These are phyloP conservation scores for Heterohyrax brucei DNA, from an alignment of 2,797 vertebrate species.

Conservation along the genomic window DNA sequence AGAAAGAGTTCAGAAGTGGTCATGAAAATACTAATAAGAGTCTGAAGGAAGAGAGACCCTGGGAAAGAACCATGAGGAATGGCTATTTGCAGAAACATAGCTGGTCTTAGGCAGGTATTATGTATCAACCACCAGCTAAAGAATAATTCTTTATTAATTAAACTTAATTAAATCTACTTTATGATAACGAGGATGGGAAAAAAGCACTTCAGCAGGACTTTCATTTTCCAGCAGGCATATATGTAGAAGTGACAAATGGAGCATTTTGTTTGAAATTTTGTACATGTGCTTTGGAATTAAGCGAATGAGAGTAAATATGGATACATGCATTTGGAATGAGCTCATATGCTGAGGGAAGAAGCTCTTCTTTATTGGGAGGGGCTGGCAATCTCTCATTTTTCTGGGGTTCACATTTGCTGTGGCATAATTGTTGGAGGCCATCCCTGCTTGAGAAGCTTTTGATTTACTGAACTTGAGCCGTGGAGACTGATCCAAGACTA, in stretches of 20 bases:
- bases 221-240: background rate
- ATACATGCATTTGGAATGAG: background rate
- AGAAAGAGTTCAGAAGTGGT: background rate
- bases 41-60: background rate
- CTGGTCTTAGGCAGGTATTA: background rate
- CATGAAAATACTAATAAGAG: background rate
- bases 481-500: background rate
- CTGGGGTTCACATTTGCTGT: background rate
- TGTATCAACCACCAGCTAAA: slow-evolving; percentile 31
- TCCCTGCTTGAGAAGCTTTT: background rate
- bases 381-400: background rate
- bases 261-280: slow-evolving; percentile 25
- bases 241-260: background rate
- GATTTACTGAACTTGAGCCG: slow-evolving; percentile 11
- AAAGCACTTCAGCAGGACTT: slow-evolving; percentile 43
- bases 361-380: background rate
- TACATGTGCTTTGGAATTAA: background rate
- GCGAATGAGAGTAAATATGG: background rate
- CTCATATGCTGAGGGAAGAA: background rate
- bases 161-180: slow-evolving; percentile 31
- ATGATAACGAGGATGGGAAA: background rate
- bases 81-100: background rate
- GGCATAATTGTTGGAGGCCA: background rate
- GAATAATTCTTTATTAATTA: background rate
- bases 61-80: background rate